Conservation (phyloP, 1,140 invertebrate species). For the Anadara kagoshimensis region DNA sequence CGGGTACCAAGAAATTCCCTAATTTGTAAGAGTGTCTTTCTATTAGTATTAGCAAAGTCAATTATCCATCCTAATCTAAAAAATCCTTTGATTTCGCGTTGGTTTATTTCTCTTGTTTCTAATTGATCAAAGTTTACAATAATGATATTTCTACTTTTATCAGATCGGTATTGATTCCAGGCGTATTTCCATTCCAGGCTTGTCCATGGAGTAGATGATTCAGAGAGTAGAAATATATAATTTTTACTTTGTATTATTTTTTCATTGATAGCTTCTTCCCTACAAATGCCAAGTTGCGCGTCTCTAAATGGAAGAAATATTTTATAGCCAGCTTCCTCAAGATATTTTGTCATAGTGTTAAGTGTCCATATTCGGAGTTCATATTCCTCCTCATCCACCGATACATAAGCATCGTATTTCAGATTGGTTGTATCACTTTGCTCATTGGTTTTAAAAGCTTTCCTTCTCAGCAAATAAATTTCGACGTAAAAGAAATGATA, state of each 20-base stretch:
- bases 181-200: too few relatives aligned
- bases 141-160: too few relatives aligned
- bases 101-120: too few relatives aligned
- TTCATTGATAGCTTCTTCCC: slow-evolving; percentile 17
- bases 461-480: slow-evolving; percentile 24
- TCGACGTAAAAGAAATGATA: slow-evolving; percentile 13
- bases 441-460: not conserved
- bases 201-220: too few relatives aligned
- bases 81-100: slow-evolving; percentile 25
- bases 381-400: slow-evolving; percentile 24
- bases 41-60: too few relatives aligned
- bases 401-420: slow-evolving; percentile 35
- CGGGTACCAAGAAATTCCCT: too few relatives aligned
- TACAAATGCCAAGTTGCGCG: not conserved
- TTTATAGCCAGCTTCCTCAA: slow-evolving; percentile 13
- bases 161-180: too few relatives aligned
- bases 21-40: too few relatives aligned
- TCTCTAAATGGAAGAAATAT: slow-evolving; percentile 21
- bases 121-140: slow-evolving; percentile 25
- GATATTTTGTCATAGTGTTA: not conserved
- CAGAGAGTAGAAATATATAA: too few relatives aligned
- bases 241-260: slow-evolving; percentile 16
- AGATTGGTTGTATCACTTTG: not conserved
- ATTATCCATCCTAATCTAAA: slow-evolving; percentile 20
- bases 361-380: slow-evolving; percentile 18